These are phyloP conservation scores for Arizona elegans DNA, from an alignment of 2,113 vertebrate species.

Conservation along the genomic window DNA sequence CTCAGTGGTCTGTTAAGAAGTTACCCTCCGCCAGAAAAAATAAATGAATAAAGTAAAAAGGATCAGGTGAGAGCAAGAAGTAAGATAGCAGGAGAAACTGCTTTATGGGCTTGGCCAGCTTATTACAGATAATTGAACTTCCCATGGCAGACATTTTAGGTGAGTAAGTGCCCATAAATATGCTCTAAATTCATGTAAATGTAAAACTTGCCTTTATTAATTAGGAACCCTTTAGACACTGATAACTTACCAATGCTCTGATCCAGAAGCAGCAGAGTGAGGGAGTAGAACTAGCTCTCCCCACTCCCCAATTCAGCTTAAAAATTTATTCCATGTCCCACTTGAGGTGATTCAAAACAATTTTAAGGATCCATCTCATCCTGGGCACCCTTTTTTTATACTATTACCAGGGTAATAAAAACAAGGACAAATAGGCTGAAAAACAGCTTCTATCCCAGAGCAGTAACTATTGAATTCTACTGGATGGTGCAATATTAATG, in stretches of 20 bases:
- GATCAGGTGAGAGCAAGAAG: not conserved
- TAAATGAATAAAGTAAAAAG: not conserved
- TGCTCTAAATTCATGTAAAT: not conserved
- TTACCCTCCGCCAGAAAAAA: not conserved
- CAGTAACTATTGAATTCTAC: no score
- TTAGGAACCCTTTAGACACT: not conserved
- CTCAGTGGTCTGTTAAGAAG: not conserved
- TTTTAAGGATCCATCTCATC: no score
- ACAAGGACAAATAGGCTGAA: no score
- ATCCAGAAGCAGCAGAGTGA: not conserved
- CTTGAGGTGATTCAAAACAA: no score
- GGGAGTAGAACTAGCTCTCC: not conserved
- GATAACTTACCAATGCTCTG: not conserved
- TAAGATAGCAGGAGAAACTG: not conserved
- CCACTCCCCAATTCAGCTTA: not conserved
- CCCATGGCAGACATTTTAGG: not conserved
- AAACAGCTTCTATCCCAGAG: no score
- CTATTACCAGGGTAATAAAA: no score
- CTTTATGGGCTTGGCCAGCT: not conserved
- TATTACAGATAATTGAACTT: not conserved
- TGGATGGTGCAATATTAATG: no score
- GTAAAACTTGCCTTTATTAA: not conserved
- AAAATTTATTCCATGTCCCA: not conserved
- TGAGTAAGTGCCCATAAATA: not conserved
- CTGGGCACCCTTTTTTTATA: no score